Percentiles rank a stretch among this genome's conserved stretches.
Evolutionary conservation across 1,140 invertebrate species (phyloP).

Genomic region (Plectrocnemia conspersa): DNA sequence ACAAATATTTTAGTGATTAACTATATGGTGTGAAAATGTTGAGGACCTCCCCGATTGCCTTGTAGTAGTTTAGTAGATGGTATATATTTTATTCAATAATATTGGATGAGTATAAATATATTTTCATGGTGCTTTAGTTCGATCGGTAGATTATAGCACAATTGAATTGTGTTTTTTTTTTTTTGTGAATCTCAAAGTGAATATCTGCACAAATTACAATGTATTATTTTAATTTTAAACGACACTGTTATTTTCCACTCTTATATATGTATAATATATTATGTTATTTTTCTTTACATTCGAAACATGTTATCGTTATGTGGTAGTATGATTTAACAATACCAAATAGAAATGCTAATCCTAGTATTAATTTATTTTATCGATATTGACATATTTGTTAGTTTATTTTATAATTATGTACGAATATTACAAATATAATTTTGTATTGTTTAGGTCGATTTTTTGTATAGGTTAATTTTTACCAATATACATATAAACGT

Average conservation of each 20-base stretch:
- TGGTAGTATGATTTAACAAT: slow-evolving; percentile 31
- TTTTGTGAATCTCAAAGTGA: too few species aligned
- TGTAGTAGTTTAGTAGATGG: too few species aligned
- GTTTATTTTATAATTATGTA: slow-evolving; percentile 12
- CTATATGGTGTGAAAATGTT: not conserved
- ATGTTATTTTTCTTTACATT: not conserved
- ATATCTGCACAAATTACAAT: too few species aligned
- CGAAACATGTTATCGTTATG: not conserved
- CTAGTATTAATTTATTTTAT: slow-evolving; percentile 27
- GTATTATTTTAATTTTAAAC: not conserved
- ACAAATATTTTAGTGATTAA: not conserved
- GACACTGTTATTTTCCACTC: slow-evolving; percentile 8
- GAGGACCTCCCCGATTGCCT: too few species aligned
- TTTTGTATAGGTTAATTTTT: slow-evolving; percentile 26
- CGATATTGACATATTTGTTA: slow-evolving; percentile 12
- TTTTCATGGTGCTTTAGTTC: too few species aligned
- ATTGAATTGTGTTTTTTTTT: too few species aligned
- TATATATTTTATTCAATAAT: too few species aligned
- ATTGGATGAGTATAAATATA: too few species aligned
- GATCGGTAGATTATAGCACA: too few species aligned
- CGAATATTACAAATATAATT: slow-evolving; percentile 18
- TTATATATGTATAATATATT: slow-evolving; percentile 3
- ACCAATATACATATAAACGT: too few species aligned
- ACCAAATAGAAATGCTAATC: slow-evolving; percentile 36
- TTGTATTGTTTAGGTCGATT: slow-evolving; percentile 7